phyloP scores from a whole-genome alignment of 2,797 vertebrate species.

The Oreortyx pictus region DNA sequence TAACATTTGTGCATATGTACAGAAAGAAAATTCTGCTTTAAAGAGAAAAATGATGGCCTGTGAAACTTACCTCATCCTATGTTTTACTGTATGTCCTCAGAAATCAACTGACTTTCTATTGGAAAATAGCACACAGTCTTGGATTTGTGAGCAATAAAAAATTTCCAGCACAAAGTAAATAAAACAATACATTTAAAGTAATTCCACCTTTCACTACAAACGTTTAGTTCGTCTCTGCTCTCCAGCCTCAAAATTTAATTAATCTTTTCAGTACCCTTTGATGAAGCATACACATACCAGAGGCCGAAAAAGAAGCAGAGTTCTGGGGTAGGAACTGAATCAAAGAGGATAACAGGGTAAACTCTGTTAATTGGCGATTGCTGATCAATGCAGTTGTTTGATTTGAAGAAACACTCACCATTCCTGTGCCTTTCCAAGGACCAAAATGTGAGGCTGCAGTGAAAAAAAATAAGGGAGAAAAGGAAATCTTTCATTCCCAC shows the following conservation, averaged over 20 bases:
- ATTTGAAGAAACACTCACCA: background rate
- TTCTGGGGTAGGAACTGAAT: background rate
- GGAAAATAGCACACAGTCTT: background rate
- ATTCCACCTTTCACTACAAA: background rate
- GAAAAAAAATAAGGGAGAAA: background rate
- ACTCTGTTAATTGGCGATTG: background rate
- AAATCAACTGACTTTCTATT: background rate
- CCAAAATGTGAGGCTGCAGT: fast-evolving
- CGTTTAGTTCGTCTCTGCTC: background rate
- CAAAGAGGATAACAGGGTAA: background rate
- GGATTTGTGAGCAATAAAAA: background rate
- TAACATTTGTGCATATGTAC: fast-evolving
- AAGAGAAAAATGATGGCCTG: background rate
- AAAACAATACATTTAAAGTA: background rate
- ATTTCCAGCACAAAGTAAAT: background rate
- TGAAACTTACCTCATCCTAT: background rate
- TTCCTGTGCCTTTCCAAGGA: fast-evolving
- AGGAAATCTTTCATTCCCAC: background rate
- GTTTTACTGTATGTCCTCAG: background rate
- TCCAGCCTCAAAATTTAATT: background rate
- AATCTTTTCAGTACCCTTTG: slow-evolving; percentile 1
- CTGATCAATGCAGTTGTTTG: background rate
- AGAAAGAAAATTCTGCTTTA: background rate
- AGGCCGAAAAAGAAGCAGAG: background rate
- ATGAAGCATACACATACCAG: background rate